These are phyloP conservation scores for Nomada fabriciana DNA, from an alignment of 2,888 invertebrate genomes.

Conservation along the genomic window DNA sequence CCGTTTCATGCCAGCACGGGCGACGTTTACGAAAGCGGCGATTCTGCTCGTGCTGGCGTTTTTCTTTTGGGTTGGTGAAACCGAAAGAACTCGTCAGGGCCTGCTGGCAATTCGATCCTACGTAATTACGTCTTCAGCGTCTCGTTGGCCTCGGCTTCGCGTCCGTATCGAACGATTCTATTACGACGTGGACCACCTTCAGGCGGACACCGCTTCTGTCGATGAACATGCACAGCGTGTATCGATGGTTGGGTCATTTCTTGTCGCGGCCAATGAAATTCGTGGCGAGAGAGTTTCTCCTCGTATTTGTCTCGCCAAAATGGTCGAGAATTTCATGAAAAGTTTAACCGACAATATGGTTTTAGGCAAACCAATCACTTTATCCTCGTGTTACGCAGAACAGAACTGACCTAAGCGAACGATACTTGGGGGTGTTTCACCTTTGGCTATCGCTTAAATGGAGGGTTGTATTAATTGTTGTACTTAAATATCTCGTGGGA, in stretches of 20 bases:
- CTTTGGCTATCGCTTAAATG: too few species aligned
- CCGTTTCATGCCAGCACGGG: constrained; percentile 6
- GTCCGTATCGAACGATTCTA: constrained; percentile 62
- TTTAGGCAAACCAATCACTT: not conserved
- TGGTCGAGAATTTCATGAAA: not conserved
- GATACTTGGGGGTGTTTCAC: not conserved
- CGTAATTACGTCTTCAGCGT: constrained; percentile 69
- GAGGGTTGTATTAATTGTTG: too few species aligned
- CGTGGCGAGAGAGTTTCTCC: constrained; percentile 6
- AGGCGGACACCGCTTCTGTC: constrained; percentile 32
- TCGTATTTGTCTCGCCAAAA: not conserved
- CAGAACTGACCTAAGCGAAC: not conserved
- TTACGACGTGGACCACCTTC: constrained; percentile 61
- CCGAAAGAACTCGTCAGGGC: constrained; percentile 53
- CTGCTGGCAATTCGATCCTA: constrained; percentile 67
- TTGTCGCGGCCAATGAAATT: constrained; percentile 10
- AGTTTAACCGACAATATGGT: not conserved
- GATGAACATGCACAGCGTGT: not conserved
- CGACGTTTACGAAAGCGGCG: constrained; percentile 36
- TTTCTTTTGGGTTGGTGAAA: constrained; percentile 10
- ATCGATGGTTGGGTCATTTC: not conserved
- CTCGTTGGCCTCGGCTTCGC: constrained; percentile 62
- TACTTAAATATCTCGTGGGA: too few species aligned
- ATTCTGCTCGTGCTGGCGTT: constrained; percentile 6
- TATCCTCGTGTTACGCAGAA: not conserved